Base-by-base conservation (phyloP, 2,888 invertebrate species). In the Mesoligia furuncula region DNA sequence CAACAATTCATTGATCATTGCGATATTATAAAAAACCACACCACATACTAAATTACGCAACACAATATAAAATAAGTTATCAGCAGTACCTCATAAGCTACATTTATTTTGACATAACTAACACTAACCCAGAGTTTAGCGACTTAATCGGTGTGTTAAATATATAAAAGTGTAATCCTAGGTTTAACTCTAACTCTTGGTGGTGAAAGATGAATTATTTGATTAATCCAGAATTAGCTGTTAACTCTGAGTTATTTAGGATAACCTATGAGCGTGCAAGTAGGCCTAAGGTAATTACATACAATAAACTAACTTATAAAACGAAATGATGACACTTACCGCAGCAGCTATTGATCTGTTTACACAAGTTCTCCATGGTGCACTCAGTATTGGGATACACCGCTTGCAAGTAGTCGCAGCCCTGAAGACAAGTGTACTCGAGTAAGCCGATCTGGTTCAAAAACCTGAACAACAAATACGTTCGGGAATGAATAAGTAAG, bases 381-480 rank as follows among this genome's bases (percentile, higher is more conserved):
- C 96, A 96, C 48, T 94, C 91, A 0, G 92, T 65, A 75, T 90
- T 88, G 1, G 94, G 93, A 51, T 91, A 59, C 24, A 92, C 85
- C 3, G 89, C 85, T 20, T 83, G 77, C 64, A 95, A 68, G 84
- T 90, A 92, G 2, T 94, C 94, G 84, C 96, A 96, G 57, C 87
- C 89, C 73, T 91, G 88, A 77, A 95, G 62, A 75, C 96, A 96
- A 48, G 93, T 87, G 79, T 90, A 90, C 71, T 91, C 88, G 24
- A 89, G 91, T 87, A 96, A 85, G 15, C 95, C 95, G 57, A 93
- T 81, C 66, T 93, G 89, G 80, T 94, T 95, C 75, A 96, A 84
- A 31, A 85, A 83, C 77, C 95, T 95, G 80, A 11, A 72, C 75
- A 68, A 67, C 70, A 69, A 69, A 67, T 6, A 42, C 17, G 15